Conservation (phyloP, 2,113 vertebrate species). For the Phodopus roborovskii region DNA sequence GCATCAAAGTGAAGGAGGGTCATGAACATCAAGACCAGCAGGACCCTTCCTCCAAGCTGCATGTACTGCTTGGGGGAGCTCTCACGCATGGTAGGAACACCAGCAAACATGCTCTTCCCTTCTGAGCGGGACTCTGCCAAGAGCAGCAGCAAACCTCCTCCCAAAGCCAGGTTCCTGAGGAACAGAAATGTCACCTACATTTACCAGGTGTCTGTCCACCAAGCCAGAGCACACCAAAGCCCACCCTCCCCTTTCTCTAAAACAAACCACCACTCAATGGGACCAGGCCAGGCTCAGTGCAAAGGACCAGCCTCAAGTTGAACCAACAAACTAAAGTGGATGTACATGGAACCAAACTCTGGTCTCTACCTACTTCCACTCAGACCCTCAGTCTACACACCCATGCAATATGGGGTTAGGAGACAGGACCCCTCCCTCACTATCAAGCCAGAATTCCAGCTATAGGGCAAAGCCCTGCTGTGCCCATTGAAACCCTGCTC, state of each 20-base stretch:
- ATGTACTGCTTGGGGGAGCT: conserved; percentile 99
- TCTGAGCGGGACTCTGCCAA: conserved; percentile 97
- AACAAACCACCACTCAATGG: no score
- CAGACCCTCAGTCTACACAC: background rate
- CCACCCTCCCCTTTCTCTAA: background rate
- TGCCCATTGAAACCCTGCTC: background rate
- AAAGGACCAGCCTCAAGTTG: background rate
- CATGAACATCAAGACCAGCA: conserved; percentile 99
- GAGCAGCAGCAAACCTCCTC: conserved; percentile 95
- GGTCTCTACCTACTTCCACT: background rate
- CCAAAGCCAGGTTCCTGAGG: conserved; percentile 95
- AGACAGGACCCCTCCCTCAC: background rate
- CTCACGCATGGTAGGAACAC: conserved; percentile 96
- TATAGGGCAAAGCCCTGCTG: background rate
- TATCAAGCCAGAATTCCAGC: no score
- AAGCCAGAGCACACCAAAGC: background rate
- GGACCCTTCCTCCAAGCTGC: conserved; percentile 96
- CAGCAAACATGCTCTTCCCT: conserved; percentile 99
- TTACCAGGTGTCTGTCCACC: accelerated
- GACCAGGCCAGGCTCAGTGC: background rate
- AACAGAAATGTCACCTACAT: accelerated
- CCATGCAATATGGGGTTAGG: accelerated
- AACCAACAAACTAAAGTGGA: accelerated
- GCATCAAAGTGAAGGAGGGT: conserved; percentile 97
- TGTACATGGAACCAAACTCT: accelerated